phyloP scores from a whole-genome alignment of 2,888 invertebrate species.

The Melieria crassipennis region DNA sequence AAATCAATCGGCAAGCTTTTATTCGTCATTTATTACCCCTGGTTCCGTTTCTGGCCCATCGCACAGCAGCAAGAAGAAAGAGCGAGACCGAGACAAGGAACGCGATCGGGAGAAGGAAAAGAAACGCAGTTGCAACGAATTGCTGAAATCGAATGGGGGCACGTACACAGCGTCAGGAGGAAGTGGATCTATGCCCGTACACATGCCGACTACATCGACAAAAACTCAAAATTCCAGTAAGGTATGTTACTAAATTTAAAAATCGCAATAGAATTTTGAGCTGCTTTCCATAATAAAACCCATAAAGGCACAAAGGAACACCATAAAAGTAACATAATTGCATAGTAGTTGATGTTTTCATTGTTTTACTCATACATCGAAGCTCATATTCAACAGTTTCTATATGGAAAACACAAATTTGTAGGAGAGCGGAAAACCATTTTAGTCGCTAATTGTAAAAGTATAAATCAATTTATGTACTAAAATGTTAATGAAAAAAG shows the following conservation, averaged over 20 bases:
- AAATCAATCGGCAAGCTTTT: constrained; percentile 32
- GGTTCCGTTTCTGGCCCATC: constrained; percentile 31
- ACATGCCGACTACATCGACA: constrained; percentile 42
- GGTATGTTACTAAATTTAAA: constrained; percentile 46
- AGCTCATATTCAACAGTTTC: too few species aligned
- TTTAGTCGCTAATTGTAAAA: too few species aligned
- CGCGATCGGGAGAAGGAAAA: constrained; percentile 60
- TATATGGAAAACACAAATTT: too few species aligned
- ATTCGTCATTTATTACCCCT: constrained; percentile 21
- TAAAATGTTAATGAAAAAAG: too few species aligned
- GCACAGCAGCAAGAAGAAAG: constrained; percentile 55
- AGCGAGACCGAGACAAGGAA: constrained; percentile 63
- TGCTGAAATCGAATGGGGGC: constrained; percentile 57
- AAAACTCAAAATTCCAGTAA: constrained; percentile 53
- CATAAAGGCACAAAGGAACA: too few species aligned
- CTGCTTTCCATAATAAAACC: too few species aligned
- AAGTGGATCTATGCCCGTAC: constrained; percentile 35
- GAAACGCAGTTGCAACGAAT: constrained; percentile 57
- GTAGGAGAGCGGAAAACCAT: too few species aligned
- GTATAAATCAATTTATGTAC: too few species aligned
- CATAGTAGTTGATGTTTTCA: too few species aligned
- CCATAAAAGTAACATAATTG: too few species aligned
- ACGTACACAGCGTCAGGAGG: constrained; percentile 32
- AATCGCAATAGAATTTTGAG: too few species aligned
- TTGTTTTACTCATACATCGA: too few species aligned